phyloP scores from a whole-genome alignment of 2,797 vertebrate genomes.

The Margarornis squamiger region DNA sequence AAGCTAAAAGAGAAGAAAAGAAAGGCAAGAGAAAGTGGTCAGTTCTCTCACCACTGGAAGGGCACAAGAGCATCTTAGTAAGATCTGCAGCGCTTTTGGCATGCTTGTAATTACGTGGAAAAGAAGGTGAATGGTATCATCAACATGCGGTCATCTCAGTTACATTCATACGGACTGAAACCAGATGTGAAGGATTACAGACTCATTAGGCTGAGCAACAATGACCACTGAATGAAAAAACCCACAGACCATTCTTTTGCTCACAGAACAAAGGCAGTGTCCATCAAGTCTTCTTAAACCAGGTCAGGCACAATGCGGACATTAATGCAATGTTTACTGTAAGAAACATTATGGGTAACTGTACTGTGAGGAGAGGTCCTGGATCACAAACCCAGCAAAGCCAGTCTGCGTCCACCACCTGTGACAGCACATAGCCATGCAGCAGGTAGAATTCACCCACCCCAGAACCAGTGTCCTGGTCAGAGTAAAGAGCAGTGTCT shows the following conservation, averaged over 20 bases:
- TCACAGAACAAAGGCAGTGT: neutral
- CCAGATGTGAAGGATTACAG: neutral
- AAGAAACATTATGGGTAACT: neutral
- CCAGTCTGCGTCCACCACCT: neutral
- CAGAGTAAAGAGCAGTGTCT: fast-evolving
- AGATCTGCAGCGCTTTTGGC: neutral
- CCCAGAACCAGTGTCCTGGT: neutral
- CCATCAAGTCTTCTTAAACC: neutral
- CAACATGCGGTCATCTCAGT: neutral
- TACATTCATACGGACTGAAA: neutral
- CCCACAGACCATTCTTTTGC: neutral
- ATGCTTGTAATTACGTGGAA: neutral
- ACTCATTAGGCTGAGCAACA: neutral
- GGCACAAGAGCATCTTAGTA: neutral
- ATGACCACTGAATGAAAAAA: neutral
- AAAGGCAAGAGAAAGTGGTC: neutral
- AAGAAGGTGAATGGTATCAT: neutral
- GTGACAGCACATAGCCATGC: neutral
- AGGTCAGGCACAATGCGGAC: neutral
- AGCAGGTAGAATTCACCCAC: neutral
- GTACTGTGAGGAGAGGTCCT: neutral
- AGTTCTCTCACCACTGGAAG: neutral
- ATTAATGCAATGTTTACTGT: neutral
- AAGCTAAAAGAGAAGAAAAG: neutral
- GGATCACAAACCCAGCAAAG: neutral